Conservation (phyloP, 92 coral and sea anemone genomes). For the Ricordea florida region DNA sequence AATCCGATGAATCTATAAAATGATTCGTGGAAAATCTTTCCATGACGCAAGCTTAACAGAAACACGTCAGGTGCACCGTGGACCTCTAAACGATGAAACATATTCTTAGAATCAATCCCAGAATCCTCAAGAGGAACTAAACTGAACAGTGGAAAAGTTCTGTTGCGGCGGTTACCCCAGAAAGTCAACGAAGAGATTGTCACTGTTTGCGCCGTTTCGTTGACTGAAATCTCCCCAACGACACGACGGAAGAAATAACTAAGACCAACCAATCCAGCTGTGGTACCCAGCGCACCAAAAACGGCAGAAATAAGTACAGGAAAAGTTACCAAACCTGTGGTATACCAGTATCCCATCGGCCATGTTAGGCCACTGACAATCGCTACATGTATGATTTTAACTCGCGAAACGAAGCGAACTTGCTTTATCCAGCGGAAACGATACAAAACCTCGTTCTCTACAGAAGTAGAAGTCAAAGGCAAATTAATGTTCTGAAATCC, state of each 20-base stretch:
- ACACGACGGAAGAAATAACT: conserved; percentile 85
- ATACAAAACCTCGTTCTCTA: conserved; percentile 48
- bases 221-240: conserved; percentile 70
- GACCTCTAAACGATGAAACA: conserved; percentile 77
- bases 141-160: conserved; percentile 26
- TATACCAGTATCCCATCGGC: conserved; percentile 77
- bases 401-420: conserved; percentile 75
- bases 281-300: conserved; percentile 77
- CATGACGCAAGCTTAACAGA: conserved; percentile 69
- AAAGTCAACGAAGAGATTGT: conserved; percentile 77
- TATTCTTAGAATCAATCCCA: conserved; percentile 59
- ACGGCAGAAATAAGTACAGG: conserved; percentile 44
- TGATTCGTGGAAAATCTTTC: conserved; percentile 51
- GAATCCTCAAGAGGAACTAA: conserved; percentile 68
- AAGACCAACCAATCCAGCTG: conserved; percentile 71
- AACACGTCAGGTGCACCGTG: conserved; percentile 37
- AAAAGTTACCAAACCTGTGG: conserved; percentile 46
- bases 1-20: conserved; percentile 53
- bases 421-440: conserved; percentile 80
- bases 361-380: conserved; percentile 65
- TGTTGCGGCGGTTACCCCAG: conserved; percentile 84
- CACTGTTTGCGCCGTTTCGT: conserved; percentile 25
- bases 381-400: conserved; percentile 71
- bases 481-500: no score
- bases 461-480: no score